Conservation (phyloP, 2,797 vertebrate species). For the Argya squamiceps region DNA sequence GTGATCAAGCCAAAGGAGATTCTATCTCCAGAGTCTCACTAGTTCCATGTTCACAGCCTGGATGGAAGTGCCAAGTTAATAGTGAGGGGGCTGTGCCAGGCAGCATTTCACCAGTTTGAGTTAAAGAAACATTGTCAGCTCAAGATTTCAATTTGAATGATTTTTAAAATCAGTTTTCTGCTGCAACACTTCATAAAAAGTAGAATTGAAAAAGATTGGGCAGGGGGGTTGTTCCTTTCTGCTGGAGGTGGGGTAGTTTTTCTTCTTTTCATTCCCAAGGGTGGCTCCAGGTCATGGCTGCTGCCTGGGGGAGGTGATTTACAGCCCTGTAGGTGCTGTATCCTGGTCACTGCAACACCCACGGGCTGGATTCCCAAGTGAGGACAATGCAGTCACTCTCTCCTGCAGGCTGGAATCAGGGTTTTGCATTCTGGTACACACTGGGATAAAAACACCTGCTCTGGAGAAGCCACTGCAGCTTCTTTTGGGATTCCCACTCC, state of each 20-base stretch:
- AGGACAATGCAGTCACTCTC: not conserved
- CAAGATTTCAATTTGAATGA: not conserved
- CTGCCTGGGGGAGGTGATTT: not conserved
- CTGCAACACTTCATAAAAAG: not conserved
- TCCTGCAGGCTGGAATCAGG: not conserved
- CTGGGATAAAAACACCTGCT: not conserved
- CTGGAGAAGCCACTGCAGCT: not conserved
- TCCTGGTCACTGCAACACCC: not conserved
- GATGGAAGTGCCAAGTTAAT: conserved; percentile 49
- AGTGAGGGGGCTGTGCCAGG: conserved; percentile 16
- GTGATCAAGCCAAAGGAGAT: conserved; percentile 47
- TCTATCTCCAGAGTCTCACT: not conserved
- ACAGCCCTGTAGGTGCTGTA: not conserved
- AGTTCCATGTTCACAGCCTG: conserved; percentile 16
- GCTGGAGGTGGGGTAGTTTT: not conserved
- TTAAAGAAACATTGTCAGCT: not conserved
- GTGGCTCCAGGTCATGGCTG: not conserved
- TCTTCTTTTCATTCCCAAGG: not conserved
- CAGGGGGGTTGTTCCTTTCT: not conserved
- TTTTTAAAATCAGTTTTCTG: not conserved
- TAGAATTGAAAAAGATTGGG: not conserved
- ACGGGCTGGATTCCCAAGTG: not conserved
- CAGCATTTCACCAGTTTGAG: not conserved
- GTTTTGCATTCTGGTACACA: not conserved
- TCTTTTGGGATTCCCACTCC: not conserved